Evolutionary conservation across 2,888 invertebrate genomes (phyloP), one percentile per base, ranked within the genome.

Genomic region (Synanthedon tipuliformis): DNA sequence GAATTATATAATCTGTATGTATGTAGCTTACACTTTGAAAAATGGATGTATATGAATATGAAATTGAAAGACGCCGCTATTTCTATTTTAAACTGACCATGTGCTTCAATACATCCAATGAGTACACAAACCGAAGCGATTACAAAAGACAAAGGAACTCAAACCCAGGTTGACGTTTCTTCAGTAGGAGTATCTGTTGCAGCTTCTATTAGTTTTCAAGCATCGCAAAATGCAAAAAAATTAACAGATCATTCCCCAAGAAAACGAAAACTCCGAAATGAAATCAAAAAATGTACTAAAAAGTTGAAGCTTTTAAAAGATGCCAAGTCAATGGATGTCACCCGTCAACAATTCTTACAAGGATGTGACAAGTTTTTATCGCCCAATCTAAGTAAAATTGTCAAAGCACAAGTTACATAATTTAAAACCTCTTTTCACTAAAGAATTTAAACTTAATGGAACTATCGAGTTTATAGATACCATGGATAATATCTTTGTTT

Each of bases 311-410:
- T 16, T 8, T 16, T 15, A 1, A 10, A 15, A 23, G 23, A 23
- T 23, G 23, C 23, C 23, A 23, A 23, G 23, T 23, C 23, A 23
- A 27, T 11, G n/a, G 10, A 40, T 13, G 40, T 51, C 16, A 51
- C 51, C 51, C 8, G 40, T n/a, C n/a, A 40, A 51, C 40, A 51
- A 40, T 51, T 51, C 40, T 51, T 51, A 40, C 5, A 41, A 34
- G 51, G 51, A n/a, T 51, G 51, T 51, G 51, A 51, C 11, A 51
- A 40, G 40, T 51, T 51, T 8, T 51, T 51, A 51, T 51, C 40
- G 7, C 51, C 51, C 48, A 48, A 48, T n/a, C 40, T 51, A 51
- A 51, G 40, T 13, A 15, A n/a, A 7, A 51, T 51, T 16, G 51
- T 51, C n/a, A 51, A 34, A 34, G 12, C 50, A 10, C 27, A 51